These are phyloP conservation scores for Rhinopithecus roxellana DNA, from an alignment of 2,113 vertebrate genomes.

Conservation along the genomic window DNA sequence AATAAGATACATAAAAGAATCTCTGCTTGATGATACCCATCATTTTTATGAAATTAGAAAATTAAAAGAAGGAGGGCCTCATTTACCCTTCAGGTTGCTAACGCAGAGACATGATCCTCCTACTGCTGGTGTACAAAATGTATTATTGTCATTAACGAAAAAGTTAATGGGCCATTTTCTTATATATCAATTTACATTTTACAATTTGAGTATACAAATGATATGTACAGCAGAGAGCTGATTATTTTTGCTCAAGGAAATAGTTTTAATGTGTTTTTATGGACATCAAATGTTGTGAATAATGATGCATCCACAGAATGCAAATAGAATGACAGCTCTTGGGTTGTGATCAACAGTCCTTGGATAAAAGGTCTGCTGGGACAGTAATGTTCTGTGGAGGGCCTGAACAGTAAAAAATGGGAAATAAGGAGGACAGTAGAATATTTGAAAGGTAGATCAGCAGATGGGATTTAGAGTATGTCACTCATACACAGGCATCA, in stretches of 20 bases:
- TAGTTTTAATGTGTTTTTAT: conserved; percentile 99
- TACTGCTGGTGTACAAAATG: conserved; percentile 93
- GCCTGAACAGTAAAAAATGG: conserved; percentile 83
- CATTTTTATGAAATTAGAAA: conserved; percentile 81
- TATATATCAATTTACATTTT: conserved; percentile 99
- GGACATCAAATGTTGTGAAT: conserved; percentile 98
- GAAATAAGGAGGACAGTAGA: conserved; percentile 75
- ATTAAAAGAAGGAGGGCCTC: conserved; percentile 60
- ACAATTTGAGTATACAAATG: conserved; percentile 98
- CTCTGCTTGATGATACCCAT: conserved; percentile 73
- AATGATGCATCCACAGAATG: conserved; percentile 97
- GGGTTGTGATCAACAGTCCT: conserved; percentile 94
- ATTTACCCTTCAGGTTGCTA: conserved; percentile 85
- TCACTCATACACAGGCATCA: conserved; percentile 64
- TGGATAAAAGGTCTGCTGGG: conserved; percentile 90
- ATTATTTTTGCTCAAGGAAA: conserved; percentile 96
- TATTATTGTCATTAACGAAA: conserved; percentile 99
- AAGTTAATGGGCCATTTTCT: conserved; percentile 99
- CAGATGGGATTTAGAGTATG: conserved; percentile 73
- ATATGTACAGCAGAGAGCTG: conserved; percentile 94
- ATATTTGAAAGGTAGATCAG: conserved; percentile 76
- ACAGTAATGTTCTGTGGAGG: conserved; percentile 79
- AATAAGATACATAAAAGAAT: conserved; percentile 55
- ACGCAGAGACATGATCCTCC: conserved; percentile 85
- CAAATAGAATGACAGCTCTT: conserved; percentile 94